Evolutionary conservation across 1,140 invertebrate species (phyloP), one percentile per base, ranked within the genome.

Genomic region (Drosophila grimshawi): DNA sequence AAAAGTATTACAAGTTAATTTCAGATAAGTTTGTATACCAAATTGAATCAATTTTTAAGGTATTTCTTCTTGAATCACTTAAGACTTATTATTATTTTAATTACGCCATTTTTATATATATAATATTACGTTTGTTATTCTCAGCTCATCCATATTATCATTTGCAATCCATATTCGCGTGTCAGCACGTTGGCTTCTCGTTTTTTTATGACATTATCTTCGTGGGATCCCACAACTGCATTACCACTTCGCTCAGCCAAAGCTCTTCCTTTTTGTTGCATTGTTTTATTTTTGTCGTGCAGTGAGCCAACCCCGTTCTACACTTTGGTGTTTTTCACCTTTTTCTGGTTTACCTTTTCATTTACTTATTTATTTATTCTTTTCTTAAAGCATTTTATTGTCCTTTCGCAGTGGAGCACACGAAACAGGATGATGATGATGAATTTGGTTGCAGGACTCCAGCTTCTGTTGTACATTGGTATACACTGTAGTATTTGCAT

Each of bases 391-490:
- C 77, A 59, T 70, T 73, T 77, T 73, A 70, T 83, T 83, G 80
- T 83, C 72, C 65, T 56, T 63, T 71, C 63, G 49, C 56, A 68
- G 46, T 67, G 52, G 30, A 52, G 43, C 45, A 59, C 33, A 19
- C 41, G 43, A 57, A 56, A 49, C 45, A 51, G 68, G 56, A 53
- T 61, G 52, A 68, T 33, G 33, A 51, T 29, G 46, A 53, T 61
- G 61, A 52, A 46, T 10, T 27, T 57, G 53, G 33, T 52, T 39
- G 52, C 35, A 37, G 5, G 27, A 29, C 30, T 53, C 43, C 75
- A 78, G 75, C 55, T 68, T 74, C 75, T 75, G 76, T 72, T 86
- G 76, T 79, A 75, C 82, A 79, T 81, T 78, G 78, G 56, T 67
- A 78, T 81, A 76, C 64, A 86, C 57, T 60, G 43, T 30, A 60